phyloP scores from a whole-genome alignment of 2,888 invertebrate genomes.

The Herminia tarsipennalis region DNA sequence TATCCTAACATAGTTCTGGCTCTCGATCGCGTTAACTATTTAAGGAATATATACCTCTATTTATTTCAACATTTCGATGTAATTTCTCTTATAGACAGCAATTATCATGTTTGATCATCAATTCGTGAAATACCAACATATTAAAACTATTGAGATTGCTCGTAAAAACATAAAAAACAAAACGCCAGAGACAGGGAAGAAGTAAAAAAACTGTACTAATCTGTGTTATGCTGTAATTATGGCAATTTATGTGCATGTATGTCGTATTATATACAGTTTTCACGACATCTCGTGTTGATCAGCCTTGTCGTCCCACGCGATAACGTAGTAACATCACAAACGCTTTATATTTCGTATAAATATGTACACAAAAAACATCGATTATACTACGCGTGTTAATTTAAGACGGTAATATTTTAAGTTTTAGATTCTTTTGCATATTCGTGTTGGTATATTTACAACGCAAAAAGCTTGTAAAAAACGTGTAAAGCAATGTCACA shows the following conservation, averaged over 20 bases:
- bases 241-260: constrained; percentile 26
- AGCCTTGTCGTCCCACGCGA: constrained; percentile 19
- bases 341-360: constrained; percentile 14
- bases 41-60: no score
- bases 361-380: constrained; percentile 11
- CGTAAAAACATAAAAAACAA: no score
- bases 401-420: constrained; percentile 5
- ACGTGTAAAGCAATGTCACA: no score
- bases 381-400: neutral
- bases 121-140: no score
- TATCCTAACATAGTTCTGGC: no score
- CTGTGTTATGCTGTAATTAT: constrained; percentile 19
- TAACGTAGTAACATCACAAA: neutral
- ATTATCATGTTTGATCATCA: no score
- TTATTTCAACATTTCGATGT: no score
- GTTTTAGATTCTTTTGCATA: neutral
- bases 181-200: constrained; percentile 14
- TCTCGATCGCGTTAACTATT: no score
- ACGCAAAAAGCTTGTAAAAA: constrained; percentile 3
- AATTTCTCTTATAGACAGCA: no score
- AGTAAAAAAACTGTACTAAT: constrained; percentile 16
- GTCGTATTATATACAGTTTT: constrained; percentile 23
- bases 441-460: constrained; percentile 7
- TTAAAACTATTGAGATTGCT: no score
- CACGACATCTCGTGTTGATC: constrained; percentile 28